Conservation (phyloP, 1,140 invertebrate species). For the Pachyrhynchus sulphureomaculatus region DNA sequence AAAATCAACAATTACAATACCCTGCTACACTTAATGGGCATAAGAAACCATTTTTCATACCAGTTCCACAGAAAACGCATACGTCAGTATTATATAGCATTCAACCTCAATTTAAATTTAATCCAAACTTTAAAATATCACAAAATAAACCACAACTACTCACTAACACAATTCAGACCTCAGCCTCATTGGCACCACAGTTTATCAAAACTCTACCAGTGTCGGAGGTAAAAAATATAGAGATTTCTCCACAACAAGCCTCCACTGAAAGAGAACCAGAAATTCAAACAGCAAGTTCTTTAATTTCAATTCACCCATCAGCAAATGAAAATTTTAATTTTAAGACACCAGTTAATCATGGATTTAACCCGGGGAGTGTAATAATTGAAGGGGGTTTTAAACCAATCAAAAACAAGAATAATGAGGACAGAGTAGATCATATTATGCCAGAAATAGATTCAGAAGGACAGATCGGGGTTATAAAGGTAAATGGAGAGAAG, state of each 20-base stretch:
- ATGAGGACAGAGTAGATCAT: conserved; percentile 56
- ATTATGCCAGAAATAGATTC: conserved; percentile 51
- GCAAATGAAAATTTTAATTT: neutral
- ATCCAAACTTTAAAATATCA: conserved; percentile 8
- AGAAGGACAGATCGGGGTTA: conserved; percentile 55
- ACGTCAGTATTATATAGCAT: no score
- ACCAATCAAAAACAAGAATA: conserved; percentile 68
- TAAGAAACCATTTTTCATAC: no score
- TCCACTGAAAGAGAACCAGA: conserved; percentile 43
- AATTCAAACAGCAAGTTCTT: conserved; percentile 15
- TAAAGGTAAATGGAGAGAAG: conserved; percentile 55
- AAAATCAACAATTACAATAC: no score
- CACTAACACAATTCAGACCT: conserved; percentile 9
- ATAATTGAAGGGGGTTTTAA: conserved; percentile 81
- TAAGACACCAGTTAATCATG: conserved; percentile 55
- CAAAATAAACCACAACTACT: conserved; percentile 10
- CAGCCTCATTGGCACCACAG: neutral
- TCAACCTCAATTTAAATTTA: neutral
- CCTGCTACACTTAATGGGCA: no score
- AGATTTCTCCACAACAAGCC: conserved; percentile 43
- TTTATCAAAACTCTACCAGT: conserved; percentile 1
- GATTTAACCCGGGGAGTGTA: conserved; percentile 76
- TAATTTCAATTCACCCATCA: neutral
- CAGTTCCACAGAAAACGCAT: no score
- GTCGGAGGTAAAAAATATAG: conserved; percentile 31